Evolutionary conservation across 37 sponge, comb jelly and placozoan genomes (phyloP).

Genomic region (Axinella damicornis): DNA sequence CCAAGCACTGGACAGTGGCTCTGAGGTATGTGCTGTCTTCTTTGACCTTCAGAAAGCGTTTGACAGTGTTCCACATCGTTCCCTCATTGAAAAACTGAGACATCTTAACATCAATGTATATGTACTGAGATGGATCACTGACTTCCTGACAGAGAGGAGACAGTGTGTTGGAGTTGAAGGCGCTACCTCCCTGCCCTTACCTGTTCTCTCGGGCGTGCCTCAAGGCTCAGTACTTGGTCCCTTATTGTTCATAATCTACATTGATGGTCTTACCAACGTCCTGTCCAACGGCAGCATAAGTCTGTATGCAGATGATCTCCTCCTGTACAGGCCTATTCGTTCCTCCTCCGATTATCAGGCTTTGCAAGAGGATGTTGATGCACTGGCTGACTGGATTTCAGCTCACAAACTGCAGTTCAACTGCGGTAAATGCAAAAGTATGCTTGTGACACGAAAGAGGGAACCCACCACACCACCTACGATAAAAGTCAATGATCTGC

Average conservation of each 20-base stretch:
- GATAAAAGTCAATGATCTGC: background rate
- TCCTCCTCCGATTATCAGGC: background rate
- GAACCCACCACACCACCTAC: background rate
- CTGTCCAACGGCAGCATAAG: background rate
- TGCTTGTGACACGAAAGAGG: conserved; percentile 1
- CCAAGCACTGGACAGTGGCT: background rate
- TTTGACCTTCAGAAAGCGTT: conserved; percentile 35
- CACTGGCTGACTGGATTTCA: background rate
- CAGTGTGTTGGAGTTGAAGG: conserved; percentile 25
- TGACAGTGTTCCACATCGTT: conserved; percentile 15
- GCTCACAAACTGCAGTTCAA: background rate
- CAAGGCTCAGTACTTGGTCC: conserved; percentile 39
- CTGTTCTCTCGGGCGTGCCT: conserved; percentile 29
- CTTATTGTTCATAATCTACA: conserved; percentile 31
- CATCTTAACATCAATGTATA: background rate
- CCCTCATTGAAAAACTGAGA: conserved; percentile 1
- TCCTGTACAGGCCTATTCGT: background rate
- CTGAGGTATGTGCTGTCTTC: conserved; percentile 16
- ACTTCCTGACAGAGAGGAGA: conserved; percentile 1
- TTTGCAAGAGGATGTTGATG: background rate
- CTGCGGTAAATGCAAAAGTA: background rate
- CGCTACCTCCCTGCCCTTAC: background rate
- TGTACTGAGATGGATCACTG: background rate
- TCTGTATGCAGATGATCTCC: conserved; percentile 34
- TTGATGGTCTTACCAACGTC: conserved; percentile 2